These are phyloP conservation scores for Meiosimyza platycephala DNA, from an alignment of 2,888 invertebrate genomes.

Conservation along the genomic window DNA sequence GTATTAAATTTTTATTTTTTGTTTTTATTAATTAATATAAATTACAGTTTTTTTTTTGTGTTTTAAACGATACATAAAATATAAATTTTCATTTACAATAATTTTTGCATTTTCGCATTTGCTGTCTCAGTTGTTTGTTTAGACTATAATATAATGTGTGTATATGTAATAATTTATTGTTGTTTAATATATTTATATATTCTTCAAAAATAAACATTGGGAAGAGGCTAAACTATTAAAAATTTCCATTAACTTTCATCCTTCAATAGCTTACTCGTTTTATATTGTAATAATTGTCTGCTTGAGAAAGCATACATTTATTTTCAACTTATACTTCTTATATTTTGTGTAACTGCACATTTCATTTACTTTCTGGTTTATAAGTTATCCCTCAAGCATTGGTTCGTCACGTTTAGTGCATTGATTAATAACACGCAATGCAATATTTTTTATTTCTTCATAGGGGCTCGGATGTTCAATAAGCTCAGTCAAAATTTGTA, in stretches of 20 bases:
- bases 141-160: conserved; percentile 23
- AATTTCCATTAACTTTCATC: conserved; percentile 30
- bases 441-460: conserved; percentile 76
- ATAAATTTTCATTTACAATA: conserved; percentile 48
- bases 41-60: neutral
- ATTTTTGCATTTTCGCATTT: conserved; percentile 50
- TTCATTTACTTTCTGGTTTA: neutral
- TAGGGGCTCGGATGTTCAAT: conserved; percentile 75
- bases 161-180: conserved; percentile 40
- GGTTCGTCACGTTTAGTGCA: conserved; percentile 67
- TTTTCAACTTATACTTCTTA: neutral
- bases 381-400: conserved; percentile 60
- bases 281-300: conserved; percentile 12
- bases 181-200: conserved; percentile 36
- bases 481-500: conserved; percentile 77
- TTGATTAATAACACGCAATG: conserved; percentile 75
- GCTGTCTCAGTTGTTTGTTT: conserved; percentile 23
- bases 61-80: conserved; percentile 22
- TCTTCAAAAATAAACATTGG: conserved; percentile 42
- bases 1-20: conserved; percentile 7
- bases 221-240: conserved; percentile 35
- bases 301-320: neutral
- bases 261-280: conserved; percentile 27
- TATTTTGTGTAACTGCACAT: conserved; percentile 1
- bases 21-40: conserved; percentile 18